phyloP scores from a whole-genome alignment of 2,797 vertebrate species.

The Etheostoma nigrum region DNA sequence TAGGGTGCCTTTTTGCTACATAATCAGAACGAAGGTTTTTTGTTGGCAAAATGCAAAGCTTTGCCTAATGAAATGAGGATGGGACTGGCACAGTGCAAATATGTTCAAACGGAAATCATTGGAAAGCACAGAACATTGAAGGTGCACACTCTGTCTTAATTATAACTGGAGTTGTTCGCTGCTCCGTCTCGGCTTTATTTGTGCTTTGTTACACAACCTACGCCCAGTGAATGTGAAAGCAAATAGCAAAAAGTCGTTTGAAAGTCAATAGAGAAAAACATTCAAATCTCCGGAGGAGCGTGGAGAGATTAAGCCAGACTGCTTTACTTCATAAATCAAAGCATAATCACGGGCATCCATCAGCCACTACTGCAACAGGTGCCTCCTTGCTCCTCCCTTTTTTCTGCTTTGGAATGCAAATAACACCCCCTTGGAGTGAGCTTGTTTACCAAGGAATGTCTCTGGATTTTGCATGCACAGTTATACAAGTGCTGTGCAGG shows the following conservation, averaged over 20 bases:
- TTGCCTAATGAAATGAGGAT: background rate
- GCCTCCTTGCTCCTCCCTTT: conserved; percentile 47
- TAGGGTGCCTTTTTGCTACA: background rate
- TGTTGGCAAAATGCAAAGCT: background rate
- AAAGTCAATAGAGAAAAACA: conserved; percentile 62
- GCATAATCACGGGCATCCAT: conserved; percentile 46
- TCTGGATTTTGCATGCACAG: conserved; percentile 49
- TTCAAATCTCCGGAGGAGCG: conserved; percentile 50
- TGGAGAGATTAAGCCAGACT: conserved; percentile 44
- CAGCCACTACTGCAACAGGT: conserved; percentile 68
- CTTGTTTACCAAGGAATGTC: conserved; percentile 65
- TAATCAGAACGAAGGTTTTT: background rate
- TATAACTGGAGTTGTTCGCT: conserved; percentile 20
- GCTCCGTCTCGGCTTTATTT: conserved; percentile 12
- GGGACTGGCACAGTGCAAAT: background rate
- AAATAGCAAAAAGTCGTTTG: conserved; percentile 57
- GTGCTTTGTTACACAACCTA: conserved; percentile 17
- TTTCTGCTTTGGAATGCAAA: conserved; percentile 67
- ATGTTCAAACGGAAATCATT: background rate
- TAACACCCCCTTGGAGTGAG: conserved; percentile 33
- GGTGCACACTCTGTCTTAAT: conserved; percentile 34
- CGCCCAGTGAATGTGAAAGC: background rate
- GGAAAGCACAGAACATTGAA: background rate
- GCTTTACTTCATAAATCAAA: conserved; percentile 66
- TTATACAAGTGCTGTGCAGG: conserved; percentile 59